These are phyloP conservation scores for Falco novaeseelandiae DNA, from an alignment of 2,797 vertebrate genomes.

Conservation along the genomic window DNA sequence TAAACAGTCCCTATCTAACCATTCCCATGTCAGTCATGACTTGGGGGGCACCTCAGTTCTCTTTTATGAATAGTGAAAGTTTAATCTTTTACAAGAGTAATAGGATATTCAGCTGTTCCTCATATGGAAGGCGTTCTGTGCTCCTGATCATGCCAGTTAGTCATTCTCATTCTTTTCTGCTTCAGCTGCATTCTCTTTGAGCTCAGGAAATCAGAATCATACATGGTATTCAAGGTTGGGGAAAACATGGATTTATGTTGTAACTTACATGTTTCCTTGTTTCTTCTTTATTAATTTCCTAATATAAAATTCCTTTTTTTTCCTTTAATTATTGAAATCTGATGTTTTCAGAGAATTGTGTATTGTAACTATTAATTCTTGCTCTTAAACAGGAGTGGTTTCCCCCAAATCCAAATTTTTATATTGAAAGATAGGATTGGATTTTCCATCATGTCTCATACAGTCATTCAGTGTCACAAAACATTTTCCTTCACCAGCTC, in stretches of 20 bases:
- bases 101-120: background rate
- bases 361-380: background rate
- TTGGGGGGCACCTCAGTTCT: background rate
- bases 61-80: background rate
- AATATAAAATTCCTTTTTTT: background rate
- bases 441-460: background rate
- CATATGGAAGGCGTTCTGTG: background rate
- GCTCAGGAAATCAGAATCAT: background rate
- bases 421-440: background rate
- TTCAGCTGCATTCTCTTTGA: background rate
- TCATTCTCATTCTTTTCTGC: background rate
- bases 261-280: background rate
- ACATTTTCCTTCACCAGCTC: background rate
- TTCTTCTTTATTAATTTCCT: background rate
- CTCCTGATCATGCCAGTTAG: background rate
- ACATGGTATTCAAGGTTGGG: background rate
- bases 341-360: background rate
- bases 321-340: background rate
- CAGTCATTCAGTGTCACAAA: background rate
- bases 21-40: background rate
- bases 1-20: background rate
- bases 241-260: background rate
- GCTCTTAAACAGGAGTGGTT: background rate
- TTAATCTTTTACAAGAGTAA: background rate
- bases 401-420: background rate